Percentiles rank a stretch among this genome's conserved stretches.
These are phyloP conservation scores for Scaptomyza polygonia DNA, from an alignment of 2,888 invertebrate species.

Conservation along the genomic window DNA sequence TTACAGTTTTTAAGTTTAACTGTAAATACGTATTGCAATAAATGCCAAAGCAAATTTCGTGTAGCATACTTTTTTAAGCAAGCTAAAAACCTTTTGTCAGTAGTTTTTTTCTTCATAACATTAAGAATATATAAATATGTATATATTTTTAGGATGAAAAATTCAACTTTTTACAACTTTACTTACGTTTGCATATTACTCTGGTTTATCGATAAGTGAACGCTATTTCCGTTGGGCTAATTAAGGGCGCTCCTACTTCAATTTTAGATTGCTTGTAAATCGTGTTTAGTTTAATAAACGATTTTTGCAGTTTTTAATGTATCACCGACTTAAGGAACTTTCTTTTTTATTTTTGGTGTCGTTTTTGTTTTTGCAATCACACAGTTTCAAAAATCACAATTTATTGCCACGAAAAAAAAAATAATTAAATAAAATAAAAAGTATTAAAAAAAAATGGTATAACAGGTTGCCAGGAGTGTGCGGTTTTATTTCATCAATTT, in stretches of 20 bases:
- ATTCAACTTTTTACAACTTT: too few relatives aligned
- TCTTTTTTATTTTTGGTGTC: slow-evolving; percentile 51
- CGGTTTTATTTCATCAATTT: neutral
- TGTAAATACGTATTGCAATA: neutral
- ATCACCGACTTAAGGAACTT: slow-evolving; percentile 80
- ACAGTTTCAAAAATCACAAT: slow-evolving; percentile 70
- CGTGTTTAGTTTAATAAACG: slow-evolving; percentile 6
- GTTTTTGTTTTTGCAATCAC: slow-evolving; percentile 70
- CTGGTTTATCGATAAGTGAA: slow-evolving; percentile 4
- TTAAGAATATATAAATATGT: too few relatives aligned
- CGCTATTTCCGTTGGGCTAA: slow-evolving; percentile 6
- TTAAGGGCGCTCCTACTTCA: slow-evolving; percentile 5
- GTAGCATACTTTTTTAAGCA: slow-evolving; percentile 36
- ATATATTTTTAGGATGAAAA: too few relatives aligned
- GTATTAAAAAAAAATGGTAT: slow-evolving; percentile 7
- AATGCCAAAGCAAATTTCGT: slow-evolving; percentile 2
- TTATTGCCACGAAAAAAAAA: slow-evolving; percentile 60
- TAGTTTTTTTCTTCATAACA: neutral
- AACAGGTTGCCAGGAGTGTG: slow-evolving; percentile 18
- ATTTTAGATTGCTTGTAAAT: slow-evolving; percentile 1
- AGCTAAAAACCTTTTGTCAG: neutral
- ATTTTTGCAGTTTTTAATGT: slow-evolving; percentile 38
- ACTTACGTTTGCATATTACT: slow-evolving; percentile 44
- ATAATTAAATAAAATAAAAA: slow-evolving; percentile 13
- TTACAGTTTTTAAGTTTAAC: too few relatives aligned